Conservation (phyloP, 2,797 vertebrate species). For the Meda fulgida region DNA sequence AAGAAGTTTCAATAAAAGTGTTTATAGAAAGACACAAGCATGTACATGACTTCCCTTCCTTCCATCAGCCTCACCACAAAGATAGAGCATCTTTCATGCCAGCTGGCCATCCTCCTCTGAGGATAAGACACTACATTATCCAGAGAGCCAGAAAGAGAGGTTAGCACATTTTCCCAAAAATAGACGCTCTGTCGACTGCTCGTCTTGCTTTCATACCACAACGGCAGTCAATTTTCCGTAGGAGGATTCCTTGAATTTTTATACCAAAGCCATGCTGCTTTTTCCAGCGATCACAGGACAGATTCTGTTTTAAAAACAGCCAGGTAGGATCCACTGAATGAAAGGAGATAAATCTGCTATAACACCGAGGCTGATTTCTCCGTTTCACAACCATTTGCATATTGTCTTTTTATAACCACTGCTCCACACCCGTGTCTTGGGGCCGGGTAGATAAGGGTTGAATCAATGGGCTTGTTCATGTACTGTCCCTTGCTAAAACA, state of each 20-base stretch:
- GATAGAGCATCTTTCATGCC: slow-evolving; percentile 19
- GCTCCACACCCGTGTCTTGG: neutral
- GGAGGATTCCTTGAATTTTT: slow-evolving; percentile 60
- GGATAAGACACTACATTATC: slow-evolving; percentile 36
- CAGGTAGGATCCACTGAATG: slow-evolving; percentile 11
- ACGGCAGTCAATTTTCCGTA: slow-evolving; percentile 56
- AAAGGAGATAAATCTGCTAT: slow-evolving; percentile 20
- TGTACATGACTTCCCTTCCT: slow-evolving; percentile 2
- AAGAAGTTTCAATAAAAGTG: slow-evolving; percentile 38
- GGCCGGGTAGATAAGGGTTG: slow-evolving; percentile 11
- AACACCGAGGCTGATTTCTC: neutral
- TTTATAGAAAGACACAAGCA: slow-evolving; percentile 5
- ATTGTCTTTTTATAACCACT: slow-evolving; percentile 13
- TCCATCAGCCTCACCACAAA: slow-evolving; percentile 18
- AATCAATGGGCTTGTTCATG: slow-evolving; percentile 12
- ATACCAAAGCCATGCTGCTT: slow-evolving; percentile 49
- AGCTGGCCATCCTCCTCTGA: slow-evolving; percentile 40
- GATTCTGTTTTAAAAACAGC: slow-evolving; percentile 36
- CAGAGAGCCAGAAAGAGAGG: slow-evolving; percentile 59
- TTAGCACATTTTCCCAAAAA: slow-evolving; percentile 69
- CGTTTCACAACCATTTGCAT: neutral
- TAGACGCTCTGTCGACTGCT: slow-evolving; percentile 62
- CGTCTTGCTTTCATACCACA: slow-evolving; percentile 59
- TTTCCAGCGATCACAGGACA: slow-evolving; percentile 51
- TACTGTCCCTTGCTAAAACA: slow-evolving; percentile 16